These are phyloP conservation scores for Kryptolebias ocellatus DNA, from an alignment of 2,797 vertebrate species.

Conservation along the genomic window DNA sequence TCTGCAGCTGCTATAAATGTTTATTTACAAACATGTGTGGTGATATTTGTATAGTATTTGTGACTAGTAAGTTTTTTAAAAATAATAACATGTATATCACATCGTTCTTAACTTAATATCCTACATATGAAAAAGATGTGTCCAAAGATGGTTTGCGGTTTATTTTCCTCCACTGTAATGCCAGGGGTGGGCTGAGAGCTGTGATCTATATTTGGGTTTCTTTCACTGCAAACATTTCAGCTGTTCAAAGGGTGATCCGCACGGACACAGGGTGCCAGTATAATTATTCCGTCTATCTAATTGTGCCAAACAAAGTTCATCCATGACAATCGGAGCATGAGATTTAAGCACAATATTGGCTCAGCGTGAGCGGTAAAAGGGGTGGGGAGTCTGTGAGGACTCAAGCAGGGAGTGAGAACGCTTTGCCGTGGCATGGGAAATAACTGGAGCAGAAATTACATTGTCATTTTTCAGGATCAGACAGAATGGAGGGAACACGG, in stretches of 20 bases:
- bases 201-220: constrained; percentile 75
- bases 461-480: constrained; percentile 72
- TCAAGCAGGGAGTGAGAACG: constrained; percentile 66
- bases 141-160: constrained; percentile 24
- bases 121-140: constrained; percentile 1
- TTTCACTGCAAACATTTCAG: constrained; percentile 79
- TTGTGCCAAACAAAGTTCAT: constrained; percentile 75
- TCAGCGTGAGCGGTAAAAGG: constrained; percentile 79
- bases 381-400: constrained; percentile 65
- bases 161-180: constrained; percentile 54
- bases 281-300: constrained; percentile 79
- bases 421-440: constrained; percentile 75
- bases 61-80: neutral
- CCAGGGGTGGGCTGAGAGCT: constrained; percentile 19
- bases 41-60: neutral
- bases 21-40: neutral
- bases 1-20: constrained; percentile 18
- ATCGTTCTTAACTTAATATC: neutral
- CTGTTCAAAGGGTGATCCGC: constrained; percentile 79
- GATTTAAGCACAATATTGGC: constrained; percentile 85
- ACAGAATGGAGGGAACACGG: constrained; percentile 47
- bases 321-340: constrained; percentile 84
- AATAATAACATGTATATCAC: too few species aligned
- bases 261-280: constrained; percentile 76
- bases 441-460: constrained; percentile 85